A percentile compares a stretch with the other conserved stretches of the same genome.
These are phyloP conservation scores for Lagopus leucura DNA, from an alignment of 2,113 vertebrate genomes.

Conservation along the genomic window DNA sequence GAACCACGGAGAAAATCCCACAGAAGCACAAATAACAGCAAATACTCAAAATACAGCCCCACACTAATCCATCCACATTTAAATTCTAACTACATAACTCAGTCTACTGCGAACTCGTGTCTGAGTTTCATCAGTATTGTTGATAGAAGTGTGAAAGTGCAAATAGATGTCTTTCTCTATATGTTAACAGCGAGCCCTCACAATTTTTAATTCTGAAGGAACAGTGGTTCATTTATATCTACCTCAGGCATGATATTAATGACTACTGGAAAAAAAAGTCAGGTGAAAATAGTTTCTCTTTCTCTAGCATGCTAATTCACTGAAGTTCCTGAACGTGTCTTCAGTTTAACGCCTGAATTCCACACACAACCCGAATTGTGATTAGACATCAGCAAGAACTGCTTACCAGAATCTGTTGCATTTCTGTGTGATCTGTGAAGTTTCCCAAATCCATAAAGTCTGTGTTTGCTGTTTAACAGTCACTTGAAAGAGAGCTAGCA, in stretches of 20 bases:
- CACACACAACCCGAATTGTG: background rate
- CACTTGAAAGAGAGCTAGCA: background rate
- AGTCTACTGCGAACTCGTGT: background rate
- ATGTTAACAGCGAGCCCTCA: background rate
- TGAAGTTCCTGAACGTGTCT: background rate
- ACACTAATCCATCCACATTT: background rate
- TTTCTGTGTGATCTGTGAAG: background rate
- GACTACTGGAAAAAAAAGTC: background rate
- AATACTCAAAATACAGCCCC: background rate
- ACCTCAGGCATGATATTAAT: background rate
- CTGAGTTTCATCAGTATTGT: background rate
- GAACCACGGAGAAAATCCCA: background rate
- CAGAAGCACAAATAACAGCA: background rate
- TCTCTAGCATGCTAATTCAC: background rate
- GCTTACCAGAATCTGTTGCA: background rate
- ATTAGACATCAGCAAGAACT: background rate
- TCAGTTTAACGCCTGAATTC: background rate
- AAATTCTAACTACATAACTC: background rate
- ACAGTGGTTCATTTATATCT: background rate
- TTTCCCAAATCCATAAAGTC: background rate
- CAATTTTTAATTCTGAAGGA: background rate
- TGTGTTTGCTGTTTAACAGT: background rate
- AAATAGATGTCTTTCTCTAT: constrained; percentile 1
- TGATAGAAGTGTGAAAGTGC: background rate
- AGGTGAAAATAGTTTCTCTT: background rate